phyloP scores from a whole-genome alignment of 1,140 invertebrate species.

The Helicoverpa zea region DNA sequence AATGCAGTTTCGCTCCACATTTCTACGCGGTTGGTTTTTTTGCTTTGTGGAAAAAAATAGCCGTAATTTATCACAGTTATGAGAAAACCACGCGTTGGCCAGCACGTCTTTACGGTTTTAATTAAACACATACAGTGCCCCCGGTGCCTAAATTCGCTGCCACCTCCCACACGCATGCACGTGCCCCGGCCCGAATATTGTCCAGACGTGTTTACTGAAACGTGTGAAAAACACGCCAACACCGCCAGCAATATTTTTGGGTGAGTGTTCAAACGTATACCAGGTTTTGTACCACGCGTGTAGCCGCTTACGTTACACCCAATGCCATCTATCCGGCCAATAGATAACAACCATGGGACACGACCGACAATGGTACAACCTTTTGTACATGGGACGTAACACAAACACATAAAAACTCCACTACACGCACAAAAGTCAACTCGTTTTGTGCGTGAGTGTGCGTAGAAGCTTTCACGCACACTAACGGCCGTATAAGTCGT shows the following conservation, averaged over 20 bases:
- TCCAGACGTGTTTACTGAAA: constrained; percentile 71
- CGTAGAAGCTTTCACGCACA: constrained; percentile 73
- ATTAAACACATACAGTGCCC: constrained; percentile 74
- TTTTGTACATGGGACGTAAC: constrained; percentile 72
- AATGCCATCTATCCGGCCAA: constrained; percentile 80
- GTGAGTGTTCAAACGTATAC: constrained; percentile 66
- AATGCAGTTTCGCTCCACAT: constrained; percentile 82
- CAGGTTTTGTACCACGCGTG: constrained; percentile 20
- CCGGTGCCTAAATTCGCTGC: constrained; percentile 71
- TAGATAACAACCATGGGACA: constrained; percentile 73
- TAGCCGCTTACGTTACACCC: constrained; percentile 60
- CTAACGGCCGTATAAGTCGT: constrained; percentile 59
- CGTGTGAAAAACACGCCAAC: constrained; percentile 67
- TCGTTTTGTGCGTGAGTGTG: constrained; percentile 70
- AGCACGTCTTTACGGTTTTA: constrained; percentile 81
- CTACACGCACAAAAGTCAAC: constrained; percentile 74
- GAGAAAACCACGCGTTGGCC: constrained; percentile 77
- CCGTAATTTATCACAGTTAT: constrained; percentile 83
- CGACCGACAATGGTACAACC: constrained; percentile 62
- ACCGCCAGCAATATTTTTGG: constrained; percentile 60
- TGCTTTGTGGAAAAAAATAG: constrained; percentile 76
- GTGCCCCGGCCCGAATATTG: constrained; percentile 62
- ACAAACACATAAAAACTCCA: constrained; percentile 74
- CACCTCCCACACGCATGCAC: constrained; percentile 55
- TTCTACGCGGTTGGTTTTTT: constrained; percentile 81